phyloP scores from a whole-genome alignment of 2,888 invertebrate genomes.

The Parascotia fuliginaria region DNA sequence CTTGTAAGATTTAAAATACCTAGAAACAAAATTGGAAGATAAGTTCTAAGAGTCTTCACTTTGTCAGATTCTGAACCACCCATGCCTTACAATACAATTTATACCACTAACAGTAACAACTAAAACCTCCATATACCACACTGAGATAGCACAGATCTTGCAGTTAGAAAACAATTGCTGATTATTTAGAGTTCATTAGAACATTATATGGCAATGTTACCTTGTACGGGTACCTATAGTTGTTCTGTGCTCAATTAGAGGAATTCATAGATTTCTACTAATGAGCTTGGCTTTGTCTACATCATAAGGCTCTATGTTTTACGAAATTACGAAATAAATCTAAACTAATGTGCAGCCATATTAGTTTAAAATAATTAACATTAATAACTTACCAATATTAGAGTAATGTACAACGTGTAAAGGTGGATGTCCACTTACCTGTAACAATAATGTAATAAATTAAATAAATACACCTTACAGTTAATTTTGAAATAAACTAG shows the following conservation, averaged over 20 bases:
- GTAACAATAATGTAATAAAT: conserved; percentile 18
- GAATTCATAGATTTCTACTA: conserved; percentile 6
- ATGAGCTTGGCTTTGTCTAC: neutral
- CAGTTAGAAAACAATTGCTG: neutral
- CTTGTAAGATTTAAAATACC: too few relatives aligned
- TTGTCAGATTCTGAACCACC: too few relatives aligned
- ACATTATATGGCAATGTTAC: neutral
- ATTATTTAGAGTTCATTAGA: conserved; percentile 4
- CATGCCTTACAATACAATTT: too few relatives aligned
- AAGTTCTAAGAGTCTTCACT: too few relatives aligned
- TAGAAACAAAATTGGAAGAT: too few relatives aligned
- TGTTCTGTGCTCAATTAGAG: neutral
- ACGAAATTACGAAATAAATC: neutral
- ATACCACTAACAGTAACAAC: too few relatives aligned
- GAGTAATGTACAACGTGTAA: neutral
- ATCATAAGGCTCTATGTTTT: too few relatives aligned
- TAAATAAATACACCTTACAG: too few relatives aligned
- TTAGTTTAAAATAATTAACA: too few relatives aligned
- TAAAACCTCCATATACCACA: neutral
- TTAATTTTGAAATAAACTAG: too few relatives aligned
- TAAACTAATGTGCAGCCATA: too few relatives aligned
- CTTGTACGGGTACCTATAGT: neutral
- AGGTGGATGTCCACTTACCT: conserved; percentile 24
- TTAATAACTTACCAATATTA: neutral
- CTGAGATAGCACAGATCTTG: neutral